Evolutionary conservation across 1,140 invertebrate genomes (phyloP), one percentile per base, ranked within the genome.

Genomic region (Hypsibius dujardini): DNA sequence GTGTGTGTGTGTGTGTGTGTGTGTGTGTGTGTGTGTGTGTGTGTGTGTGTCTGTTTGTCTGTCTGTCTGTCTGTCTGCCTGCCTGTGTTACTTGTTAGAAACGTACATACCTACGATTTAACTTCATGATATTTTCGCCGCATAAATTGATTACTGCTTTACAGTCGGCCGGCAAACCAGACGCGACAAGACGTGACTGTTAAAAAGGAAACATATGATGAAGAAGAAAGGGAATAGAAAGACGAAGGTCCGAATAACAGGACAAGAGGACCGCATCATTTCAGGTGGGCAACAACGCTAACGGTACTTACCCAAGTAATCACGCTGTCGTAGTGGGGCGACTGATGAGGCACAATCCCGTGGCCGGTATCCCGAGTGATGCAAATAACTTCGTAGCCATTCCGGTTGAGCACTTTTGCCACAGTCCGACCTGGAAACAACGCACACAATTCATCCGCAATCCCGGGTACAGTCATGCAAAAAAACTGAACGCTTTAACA

Each of bases 61-160:
- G n/a, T 56, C 50, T 56, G 7, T 56, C n/a, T 56, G 7, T 12
- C 7, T 12, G 7, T 56, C n/a, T 12, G 50, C 50, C 7, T 56
- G 7, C 50, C 50, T 12, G 7, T n/a, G 7, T 12, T 56, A 7
- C n/a, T 12, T 56, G 7, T 12, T 56, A 56, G 50, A 56, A 56
- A 56, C 50, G 50, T 56, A n/a, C 7, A 67, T 74, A 79, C 80
- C 85, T 81, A 76, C 86, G 84, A 1, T 80, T 84, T 12, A 88
- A 86, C 80, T 95, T 88, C 71, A 97, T 83, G 59, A 95, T 85
- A 83, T 95, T 94, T 80, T 92, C 88, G 15, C 92, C 93, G 46
- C 92, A 87, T 72, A 92, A 81, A 80, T 90, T 95, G 0, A 96
- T 86, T 1, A 95, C 90, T 45, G 88, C 88, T 62, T 80, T 83